Percentiles rank a stretch among this genome's conserved stretches.
Conservation (phyloP, 1,140 invertebrate species). For the Heliconius hewitsoni region DNA sequence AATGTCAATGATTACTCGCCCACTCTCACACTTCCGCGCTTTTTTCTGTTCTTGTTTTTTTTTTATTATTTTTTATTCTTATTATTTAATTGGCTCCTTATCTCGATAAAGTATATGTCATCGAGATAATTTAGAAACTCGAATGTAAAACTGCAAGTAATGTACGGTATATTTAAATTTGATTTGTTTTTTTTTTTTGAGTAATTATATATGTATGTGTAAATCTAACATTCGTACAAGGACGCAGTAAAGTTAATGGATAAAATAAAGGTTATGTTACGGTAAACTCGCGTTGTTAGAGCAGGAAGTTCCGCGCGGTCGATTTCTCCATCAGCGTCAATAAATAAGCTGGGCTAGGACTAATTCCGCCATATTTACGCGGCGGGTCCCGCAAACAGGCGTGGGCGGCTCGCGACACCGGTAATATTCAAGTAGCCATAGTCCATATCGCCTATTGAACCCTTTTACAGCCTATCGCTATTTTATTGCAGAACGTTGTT, state of each 20-base stretch:
- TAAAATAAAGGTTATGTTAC: slow-evolving; percentile 58
- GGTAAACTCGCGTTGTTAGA: slow-evolving; percentile 52
- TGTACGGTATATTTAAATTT: neutral
- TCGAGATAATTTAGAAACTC: slow-evolving; percentile 12
- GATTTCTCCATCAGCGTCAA: slow-evolving; percentile 63
- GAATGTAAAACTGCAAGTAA: neutral
- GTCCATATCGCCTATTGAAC: slow-evolving; percentile 51
- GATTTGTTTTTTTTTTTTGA: neutral
- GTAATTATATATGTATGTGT: neutral
- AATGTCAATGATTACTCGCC: slow-evolving; percentile 65
- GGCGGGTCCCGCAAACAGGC: slow-evolving; percentile 46
- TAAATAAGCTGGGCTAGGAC: slow-evolving; percentile 72
- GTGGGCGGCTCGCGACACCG: slow-evolving; percentile 55
- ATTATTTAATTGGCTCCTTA: slow-evolving; percentile 17
- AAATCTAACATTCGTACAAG: neutral
- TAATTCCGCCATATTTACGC: slow-evolving; percentile 75
- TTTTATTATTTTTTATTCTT: neutral
- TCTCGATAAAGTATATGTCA: slow-evolving; percentile 27
- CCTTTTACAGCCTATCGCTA: slow-evolving; percentile 46
- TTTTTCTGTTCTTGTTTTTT: slow-evolving; percentile 35
- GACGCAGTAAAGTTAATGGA: slow-evolving; percentile 53
- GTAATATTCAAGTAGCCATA: slow-evolving; percentile 59
- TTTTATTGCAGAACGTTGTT: slow-evolving; percentile 31
- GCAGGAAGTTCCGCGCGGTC: slow-evolving; percentile 66
- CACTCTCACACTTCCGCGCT: slow-evolving; percentile 48